phyloP scores from a whole-genome alignment of 2,888 invertebrate species.

The Drosophila algonquin region DNA sequence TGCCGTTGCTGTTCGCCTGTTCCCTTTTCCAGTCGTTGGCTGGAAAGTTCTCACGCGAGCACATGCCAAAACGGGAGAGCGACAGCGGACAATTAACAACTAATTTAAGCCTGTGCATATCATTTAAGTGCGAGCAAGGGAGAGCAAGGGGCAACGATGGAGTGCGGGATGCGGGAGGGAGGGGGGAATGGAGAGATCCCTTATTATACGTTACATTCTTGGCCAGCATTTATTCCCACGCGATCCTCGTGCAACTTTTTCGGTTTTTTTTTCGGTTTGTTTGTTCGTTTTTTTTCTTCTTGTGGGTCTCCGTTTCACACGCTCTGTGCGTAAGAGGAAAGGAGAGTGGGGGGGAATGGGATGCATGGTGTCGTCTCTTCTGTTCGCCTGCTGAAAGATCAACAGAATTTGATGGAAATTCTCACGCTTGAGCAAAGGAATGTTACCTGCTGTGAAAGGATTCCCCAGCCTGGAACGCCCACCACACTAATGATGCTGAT shows the following conservation, averaged over 20 bases:
- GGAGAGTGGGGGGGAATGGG: conserved; percentile 16
- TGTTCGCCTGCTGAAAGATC: conserved; percentile 50
- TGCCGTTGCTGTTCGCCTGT: conserved; percentile 58
- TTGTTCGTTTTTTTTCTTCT: conserved; percentile 17
- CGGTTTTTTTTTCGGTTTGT: conserved; percentile 33
- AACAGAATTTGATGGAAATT: conserved; percentile 44
- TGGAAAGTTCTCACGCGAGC: conserved; percentile 61
- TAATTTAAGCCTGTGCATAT: conserved; percentile 46
- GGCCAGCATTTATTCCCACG: conserved; percentile 52
- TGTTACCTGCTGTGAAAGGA: conserved; percentile 53
- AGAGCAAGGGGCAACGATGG: neutral
- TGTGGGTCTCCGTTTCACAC: conserved; percentile 35
- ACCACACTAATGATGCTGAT: conserved; percentile 1
- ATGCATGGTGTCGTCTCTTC: conserved; percentile 30
- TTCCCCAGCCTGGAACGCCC: conserved; percentile 30
- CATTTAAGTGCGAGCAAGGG: conserved; percentile 7
- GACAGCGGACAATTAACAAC: conserved; percentile 43
- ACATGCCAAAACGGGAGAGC: conserved; percentile 47
- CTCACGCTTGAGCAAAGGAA: conserved; percentile 42
- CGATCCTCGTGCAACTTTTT: conserved; percentile 39
- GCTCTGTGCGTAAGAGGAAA: conserved; percentile 26
- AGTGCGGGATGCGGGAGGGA: neutral
- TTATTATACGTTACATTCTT: conserved; percentile 51
- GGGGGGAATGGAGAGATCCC: conserved; percentile 17
- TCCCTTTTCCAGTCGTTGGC: conserved; percentile 37